Conservation (phyloP, 2,888 invertebrate species). For the Lasioglossum zephyrum region DNA sequence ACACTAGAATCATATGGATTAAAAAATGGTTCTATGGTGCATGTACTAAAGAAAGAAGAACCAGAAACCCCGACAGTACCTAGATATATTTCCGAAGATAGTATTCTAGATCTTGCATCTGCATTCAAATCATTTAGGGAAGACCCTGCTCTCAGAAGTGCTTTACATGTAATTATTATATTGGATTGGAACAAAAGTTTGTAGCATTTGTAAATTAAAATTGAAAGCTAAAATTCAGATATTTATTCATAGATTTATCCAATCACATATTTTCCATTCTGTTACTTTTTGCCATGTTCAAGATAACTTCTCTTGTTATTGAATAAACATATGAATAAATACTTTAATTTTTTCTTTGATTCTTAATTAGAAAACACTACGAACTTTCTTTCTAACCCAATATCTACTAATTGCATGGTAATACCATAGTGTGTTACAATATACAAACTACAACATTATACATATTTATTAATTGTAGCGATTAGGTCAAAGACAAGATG, state of each 20-base stretch:
- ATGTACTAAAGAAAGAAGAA: conserved; percentile 85
- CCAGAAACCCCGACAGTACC: conserved; percentile 81
- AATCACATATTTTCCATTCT: no score
- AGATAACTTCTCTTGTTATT: no score
- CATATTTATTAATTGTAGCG: conserved; percentile 71
- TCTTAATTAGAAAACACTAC: no score
- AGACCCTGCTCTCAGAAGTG: conserved; percentile 88
- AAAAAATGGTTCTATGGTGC: conserved; percentile 86
- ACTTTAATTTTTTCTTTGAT: no score
- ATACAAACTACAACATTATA: background rate
- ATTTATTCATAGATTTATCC: no score
- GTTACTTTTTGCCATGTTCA: no score
- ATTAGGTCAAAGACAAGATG: conserved; percentile 83
- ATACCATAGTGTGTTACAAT: background rate
- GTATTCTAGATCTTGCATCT: conserved; percentile 87
- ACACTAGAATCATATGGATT: conserved; percentile 88
- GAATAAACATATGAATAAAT: no score
- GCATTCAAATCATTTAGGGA: conserved; percentile 87
- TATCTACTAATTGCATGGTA: background rate
- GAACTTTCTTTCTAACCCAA: no score
- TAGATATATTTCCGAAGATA: conserved; percentile 86
- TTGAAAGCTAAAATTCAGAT: no score
- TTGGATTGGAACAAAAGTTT: no score
- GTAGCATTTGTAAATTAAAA: no score
- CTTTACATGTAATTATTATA: conserved; percentile 86